Evolutionary conservation across 2,797 vertebrate genomes (phyloP).

Genomic region (Gorsachius magnificus): DNA sequence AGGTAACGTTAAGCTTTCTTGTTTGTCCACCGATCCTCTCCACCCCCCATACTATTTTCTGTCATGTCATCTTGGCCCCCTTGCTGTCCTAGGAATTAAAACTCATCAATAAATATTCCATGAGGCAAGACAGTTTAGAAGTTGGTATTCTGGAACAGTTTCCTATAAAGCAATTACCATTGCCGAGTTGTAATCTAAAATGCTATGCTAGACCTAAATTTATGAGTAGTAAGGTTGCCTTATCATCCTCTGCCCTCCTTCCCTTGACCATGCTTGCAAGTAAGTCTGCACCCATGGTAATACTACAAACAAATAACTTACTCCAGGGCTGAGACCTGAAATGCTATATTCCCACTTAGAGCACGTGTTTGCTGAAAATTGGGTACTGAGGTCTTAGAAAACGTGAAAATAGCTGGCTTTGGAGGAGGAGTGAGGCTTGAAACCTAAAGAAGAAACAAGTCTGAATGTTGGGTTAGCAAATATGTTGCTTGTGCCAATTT

Average conservation of each 20-base stretch:
- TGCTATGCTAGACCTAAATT: slow-evolving; percentile 3
- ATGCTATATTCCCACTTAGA: not conserved
- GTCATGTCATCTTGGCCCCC: not conserved
- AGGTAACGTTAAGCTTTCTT: not conserved
- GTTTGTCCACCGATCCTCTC: not conserved
- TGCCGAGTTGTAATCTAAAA: slow-evolving; percentile 30
- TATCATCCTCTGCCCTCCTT: not conserved
- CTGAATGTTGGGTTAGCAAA: not conserved
- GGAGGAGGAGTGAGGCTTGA: not conserved
- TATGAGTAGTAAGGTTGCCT: slow-evolving; percentile 29
- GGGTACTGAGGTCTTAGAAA: not conserved
- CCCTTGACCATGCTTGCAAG: not conserved
- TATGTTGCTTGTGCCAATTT: not conserved
- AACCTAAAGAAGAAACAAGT: not conserved
- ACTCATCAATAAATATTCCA: not conserved
- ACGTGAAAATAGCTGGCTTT: not conserved
- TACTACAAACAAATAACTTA: not conserved
- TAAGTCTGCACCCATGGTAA: not conserved
- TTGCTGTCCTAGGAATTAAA: not conserved
- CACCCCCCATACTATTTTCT: not conserved
- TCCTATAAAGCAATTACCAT: slow-evolving; percentile 30
- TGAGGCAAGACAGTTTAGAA: not conserved
- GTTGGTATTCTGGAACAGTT: slow-evolving; percentile 21
- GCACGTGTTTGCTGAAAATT: not conserved
- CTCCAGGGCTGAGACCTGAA: not conserved